Percentiles rank a stretch among this genome's conserved stretches.
Evolutionary conservation across 2,888 invertebrate genomes (phyloP).

Genomic region (Pterostichus madidus): DNA sequence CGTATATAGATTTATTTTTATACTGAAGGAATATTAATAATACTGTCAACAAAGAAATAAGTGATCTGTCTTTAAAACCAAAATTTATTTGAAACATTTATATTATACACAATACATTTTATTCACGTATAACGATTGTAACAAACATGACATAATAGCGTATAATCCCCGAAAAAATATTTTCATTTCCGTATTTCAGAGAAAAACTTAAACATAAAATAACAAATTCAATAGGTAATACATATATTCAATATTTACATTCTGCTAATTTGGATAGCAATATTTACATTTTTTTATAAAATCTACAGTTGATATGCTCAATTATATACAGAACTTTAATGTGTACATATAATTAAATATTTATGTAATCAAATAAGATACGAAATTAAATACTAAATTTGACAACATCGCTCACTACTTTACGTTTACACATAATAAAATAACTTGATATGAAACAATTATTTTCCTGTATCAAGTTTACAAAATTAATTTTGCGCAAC

Average conservation of each 20-base stretch:
- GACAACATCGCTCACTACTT: no score
- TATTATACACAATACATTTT: constrained; percentile 9
- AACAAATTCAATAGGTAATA: no score
- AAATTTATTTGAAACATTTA: not conserved
- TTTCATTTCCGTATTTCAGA: not conserved
- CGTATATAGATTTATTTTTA: no score
- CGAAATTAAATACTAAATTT: no score
- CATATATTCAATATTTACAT: not conserved
- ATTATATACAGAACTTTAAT: constrained; percentile 1
- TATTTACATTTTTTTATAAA: constrained; percentile 17
- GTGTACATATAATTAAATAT: not conserved
- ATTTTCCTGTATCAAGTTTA: no score
- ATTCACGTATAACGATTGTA: not conserved
- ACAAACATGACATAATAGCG: not conserved
- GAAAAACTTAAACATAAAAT: no score
- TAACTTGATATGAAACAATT: no score
- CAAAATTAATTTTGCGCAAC: no score
- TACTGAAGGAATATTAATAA: not conserved
- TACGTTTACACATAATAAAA: no score
- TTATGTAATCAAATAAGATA: no score
- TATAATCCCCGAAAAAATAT: constrained; percentile 37
- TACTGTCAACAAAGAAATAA: not conserved
- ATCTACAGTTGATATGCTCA: constrained; percentile 1
- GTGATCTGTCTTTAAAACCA: not conserved
- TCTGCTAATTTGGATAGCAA: not conserved